Evolutionary conservation across 2,113 vertebrate genomes (phyloP).

Genomic region (Mystacornis crossleyi): DNA sequence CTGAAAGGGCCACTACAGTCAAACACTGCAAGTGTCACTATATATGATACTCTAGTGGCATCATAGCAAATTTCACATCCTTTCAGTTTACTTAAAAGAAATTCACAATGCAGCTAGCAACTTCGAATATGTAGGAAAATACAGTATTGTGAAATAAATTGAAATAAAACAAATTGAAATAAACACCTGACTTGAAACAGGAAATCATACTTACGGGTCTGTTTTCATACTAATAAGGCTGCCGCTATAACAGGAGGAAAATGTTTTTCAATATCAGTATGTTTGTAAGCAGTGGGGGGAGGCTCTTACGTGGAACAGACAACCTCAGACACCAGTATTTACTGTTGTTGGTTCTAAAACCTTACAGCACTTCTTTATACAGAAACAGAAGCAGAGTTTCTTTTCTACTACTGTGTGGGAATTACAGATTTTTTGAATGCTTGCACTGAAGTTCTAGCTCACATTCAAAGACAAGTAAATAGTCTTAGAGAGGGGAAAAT

Average conservation of each 20-base stretch:
- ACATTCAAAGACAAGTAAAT: background rate
- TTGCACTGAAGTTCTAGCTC: background rate
- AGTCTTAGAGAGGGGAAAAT: background rate
- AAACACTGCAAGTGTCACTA: background rate
- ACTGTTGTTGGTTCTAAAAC: background rate
- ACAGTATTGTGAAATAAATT: background rate
- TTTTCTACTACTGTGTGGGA: background rate
- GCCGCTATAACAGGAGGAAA: background rate
- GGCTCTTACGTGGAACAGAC: background rate
- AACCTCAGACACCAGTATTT: background rate
- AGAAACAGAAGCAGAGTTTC: background rate
- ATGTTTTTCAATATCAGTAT: background rate
- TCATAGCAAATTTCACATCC: background rate
- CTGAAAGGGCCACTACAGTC: background rate
- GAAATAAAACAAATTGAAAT: background rate
- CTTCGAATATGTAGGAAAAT: background rate
- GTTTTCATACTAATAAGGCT: background rate
- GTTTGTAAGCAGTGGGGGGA: background rate
- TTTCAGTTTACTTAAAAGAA: background rate
- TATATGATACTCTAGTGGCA: background rate
- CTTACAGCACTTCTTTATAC: background rate
- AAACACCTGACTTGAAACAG: background rate
- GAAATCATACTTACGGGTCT: background rate
- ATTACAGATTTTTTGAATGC: background rate
- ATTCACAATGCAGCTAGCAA: background rate